Percentiles rank a stretch among this genome's conserved stretches.
These are phyloP conservation scores for Trididemnum clinides DNA, from an alignment of 23 tunicate genomes.

Conservation along the genomic window DNA sequence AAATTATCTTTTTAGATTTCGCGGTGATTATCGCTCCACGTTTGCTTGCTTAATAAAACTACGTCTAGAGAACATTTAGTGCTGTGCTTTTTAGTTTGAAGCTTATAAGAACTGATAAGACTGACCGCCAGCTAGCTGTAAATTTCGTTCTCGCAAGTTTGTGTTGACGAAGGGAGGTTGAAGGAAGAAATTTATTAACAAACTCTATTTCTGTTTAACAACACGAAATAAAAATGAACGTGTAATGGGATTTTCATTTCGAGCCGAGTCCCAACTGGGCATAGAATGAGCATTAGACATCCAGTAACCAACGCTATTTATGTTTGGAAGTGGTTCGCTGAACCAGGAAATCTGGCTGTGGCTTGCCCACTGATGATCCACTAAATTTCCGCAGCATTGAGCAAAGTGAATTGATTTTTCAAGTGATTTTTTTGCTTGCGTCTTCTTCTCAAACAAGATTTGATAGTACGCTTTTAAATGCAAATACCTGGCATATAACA, in stretches of 20 bases:
- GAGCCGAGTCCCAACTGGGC: constrained; percentile 57
- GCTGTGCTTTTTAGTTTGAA: too few relatives aligned
- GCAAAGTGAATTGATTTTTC: constrained; percentile 56
- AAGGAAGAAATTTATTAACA: too few relatives aligned
- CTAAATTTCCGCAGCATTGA: constrained; percentile 56
- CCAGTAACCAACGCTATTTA: constrained; percentile 39
- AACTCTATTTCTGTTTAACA: too few relatives aligned
- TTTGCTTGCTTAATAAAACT: too few relatives aligned
- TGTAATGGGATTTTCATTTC: constrained; percentile 32
- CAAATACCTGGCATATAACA: constrained; percentile 42
- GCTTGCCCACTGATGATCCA: constrained; percentile 76
- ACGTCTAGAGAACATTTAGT: too few relatives aligned
- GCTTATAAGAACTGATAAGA: too few relatives aligned
- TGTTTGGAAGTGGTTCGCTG: neutral
- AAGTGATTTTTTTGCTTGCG: constrained; percentile 42
- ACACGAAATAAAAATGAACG: neutral
- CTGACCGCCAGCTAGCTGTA: too few relatives aligned
- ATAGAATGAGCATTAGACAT: neutral
- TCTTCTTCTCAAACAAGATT: neutral
- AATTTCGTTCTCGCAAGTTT: too few relatives aligned
- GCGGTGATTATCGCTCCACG: too few relatives aligned
- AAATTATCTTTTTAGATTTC: too few relatives aligned
- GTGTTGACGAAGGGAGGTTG: too few relatives aligned
- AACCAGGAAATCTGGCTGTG: constrained; percentile 62
- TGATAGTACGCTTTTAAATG: constrained; percentile 37